Base-by-base conservation (phyloP, 1,140 invertebrate genomes). In the Microvelia longipes region DNA sequence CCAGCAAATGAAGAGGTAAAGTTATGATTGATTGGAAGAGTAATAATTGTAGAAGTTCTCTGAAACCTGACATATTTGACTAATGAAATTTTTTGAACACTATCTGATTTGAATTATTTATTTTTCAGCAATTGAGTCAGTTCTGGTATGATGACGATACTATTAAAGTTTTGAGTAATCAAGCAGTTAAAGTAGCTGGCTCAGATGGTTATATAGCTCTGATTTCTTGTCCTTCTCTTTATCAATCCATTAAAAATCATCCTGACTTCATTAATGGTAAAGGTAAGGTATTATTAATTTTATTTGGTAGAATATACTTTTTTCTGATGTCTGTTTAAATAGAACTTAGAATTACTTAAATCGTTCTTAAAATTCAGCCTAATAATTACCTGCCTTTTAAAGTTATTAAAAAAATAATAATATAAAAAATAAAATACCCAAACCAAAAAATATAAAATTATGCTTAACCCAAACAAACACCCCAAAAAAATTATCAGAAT, bases 71-170 rank as follows among this genome's bases (percentile, higher is more conserved):
- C 60, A 69, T 29, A 2, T 19, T 1, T 35, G n/a, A 14, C 29
- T 64, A 15, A 5, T 2, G 2, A 1, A 15, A n/a, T n/a, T 71
- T 28, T 1, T 25, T 2, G 0, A 64, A 62, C 28, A 63, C 24
- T 25, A 29, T 71, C 60, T 29, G 29, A 19, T 64, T n/a, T 72
- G 73, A 50, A 5, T 11, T 50, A 19, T 50, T 50, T 50, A 72
- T 72, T 74, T 85, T 86, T 1, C 77, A 97, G 95, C 92, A 96
- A 93, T 79, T 97, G 27, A 96, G 93, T 77, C 94, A 98, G 79
- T 97, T 98, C 83, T 98, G 94, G 95, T 98, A 97, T 77, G 85
- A 91, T 77, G 85, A 91, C 29, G 76, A 82, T 24, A 97, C 94
- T 19, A 85, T 89, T 67, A 78, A 85, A 65, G 78, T 76, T 19